Conservation (phyloP, 2,113 vertebrate genomes). For the Phyllostomus discolor region DNA sequence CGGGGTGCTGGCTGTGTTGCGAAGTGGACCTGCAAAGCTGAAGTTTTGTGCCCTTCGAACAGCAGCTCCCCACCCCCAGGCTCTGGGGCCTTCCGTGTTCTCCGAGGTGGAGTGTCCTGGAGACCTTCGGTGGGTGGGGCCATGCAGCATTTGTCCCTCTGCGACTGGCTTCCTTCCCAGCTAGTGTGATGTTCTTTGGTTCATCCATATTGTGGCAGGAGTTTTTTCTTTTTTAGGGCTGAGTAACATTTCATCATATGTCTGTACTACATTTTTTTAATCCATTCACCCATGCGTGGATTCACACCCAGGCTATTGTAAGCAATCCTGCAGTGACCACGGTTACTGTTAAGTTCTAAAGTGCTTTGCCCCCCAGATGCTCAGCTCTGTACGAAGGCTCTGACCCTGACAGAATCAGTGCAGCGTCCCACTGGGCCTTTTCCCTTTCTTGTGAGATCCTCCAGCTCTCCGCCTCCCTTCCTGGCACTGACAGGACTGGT, state of each 20-base stretch:
- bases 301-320: too few species aligned
- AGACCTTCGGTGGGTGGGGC: background rate
- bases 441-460: background rate
- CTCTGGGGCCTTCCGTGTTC: background rate
- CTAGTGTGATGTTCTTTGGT: background rate
- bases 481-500: background rate
- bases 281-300: too few species aligned
- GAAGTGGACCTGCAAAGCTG: background rate
- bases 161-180: background rate
- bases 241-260: background rate
- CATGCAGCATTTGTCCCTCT: background rate
- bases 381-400: background rate
- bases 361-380: background rate
- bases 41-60: background rate
- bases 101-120: background rate
- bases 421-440: background rate
- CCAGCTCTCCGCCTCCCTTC: background rate
- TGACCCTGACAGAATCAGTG: background rate
- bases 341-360: background rate
- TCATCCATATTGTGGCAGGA: background rate
- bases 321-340: background rate
- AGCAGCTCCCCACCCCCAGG: background rate
- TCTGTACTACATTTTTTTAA: too few species aligned
- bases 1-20: background rate
- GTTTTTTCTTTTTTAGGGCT: background rate